Percentiles rank a stretch among this genome's conserved stretches.
phyloP scores from a whole-genome alignment of 2,888 invertebrate genomes.

The Zele albiditarsus region DNA sequence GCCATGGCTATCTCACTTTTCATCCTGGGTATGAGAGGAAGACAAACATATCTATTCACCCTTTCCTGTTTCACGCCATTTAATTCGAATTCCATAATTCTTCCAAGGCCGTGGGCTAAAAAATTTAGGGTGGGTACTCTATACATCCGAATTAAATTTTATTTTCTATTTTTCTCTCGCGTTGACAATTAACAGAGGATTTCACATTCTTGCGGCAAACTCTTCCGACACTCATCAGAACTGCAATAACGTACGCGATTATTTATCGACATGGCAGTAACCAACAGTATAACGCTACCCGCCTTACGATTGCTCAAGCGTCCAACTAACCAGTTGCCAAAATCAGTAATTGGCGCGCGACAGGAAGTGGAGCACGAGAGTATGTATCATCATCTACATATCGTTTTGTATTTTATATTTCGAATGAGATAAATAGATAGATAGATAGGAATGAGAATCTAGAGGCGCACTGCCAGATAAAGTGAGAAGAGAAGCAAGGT shows the following conservation, averaged over 20 bases:
- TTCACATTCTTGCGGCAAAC: background rate
- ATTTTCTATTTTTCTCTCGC: background rate
- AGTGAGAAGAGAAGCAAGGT: background rate
- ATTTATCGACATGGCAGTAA: slow-evolving; percentile 16
- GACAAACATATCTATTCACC: no score
- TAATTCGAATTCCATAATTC: no score
- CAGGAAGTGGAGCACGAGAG: slow-evolving; percentile 23
- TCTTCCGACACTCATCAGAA: background rate
- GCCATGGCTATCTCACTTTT: no score
- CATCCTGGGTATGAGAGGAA: no score
- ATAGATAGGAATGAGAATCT: background rate
- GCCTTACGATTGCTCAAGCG: slow-evolving; percentile 30
- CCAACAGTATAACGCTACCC: background rate
- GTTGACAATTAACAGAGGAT: background rate
- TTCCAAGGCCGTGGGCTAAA: no score
- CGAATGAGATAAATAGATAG: background rate
- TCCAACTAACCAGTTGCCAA: slow-evolving; percentile 24
- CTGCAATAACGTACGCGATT: background rate
- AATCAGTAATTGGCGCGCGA: slow-evolving; percentile 33
- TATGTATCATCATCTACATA: slow-evolving; percentile 2
- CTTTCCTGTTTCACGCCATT: no score
- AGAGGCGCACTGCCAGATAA: background rate
- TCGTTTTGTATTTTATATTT: slow-evolving; percentile 12
- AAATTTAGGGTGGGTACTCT: no score
- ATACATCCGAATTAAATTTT: background rate